phyloP scores from a whole-genome alignment of 23 tunicate genomes.

The Styela plicata region DNA sequence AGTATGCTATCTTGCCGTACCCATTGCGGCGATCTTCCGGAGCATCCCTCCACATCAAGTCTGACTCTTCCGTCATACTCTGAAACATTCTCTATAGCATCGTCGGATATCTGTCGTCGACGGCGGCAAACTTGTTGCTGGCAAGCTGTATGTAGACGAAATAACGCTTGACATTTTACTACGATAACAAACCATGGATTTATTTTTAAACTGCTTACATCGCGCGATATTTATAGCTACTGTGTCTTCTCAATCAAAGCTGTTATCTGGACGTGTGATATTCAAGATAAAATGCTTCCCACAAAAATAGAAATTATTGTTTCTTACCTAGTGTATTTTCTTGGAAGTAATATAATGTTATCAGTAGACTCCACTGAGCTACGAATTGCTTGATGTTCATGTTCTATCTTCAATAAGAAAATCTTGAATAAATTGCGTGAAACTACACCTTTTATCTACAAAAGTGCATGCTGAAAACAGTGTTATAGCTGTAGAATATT shows the following conservation, averaged over 20 bases:
- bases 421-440: too few relatives aligned
- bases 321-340: background rate
- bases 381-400: too few relatives aligned
- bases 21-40: conserved; percentile 41
- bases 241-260: background rate
- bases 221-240: background rate
- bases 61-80: conserved; percentile 9
- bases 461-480: too few relatives aligned
- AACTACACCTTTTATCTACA: too few relatives aligned
- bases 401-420: too few relatives aligned
- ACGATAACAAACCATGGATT: background rate
- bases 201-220: background rate
- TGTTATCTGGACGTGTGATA: background rate
- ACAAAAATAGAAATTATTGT: too few relatives aligned
- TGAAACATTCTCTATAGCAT: background rate
- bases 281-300: background rate
- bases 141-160: conserved; percentile 35
- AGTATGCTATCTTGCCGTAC: conserved; percentile 47
- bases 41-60: conserved; percentile 35
- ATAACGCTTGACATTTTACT: background rate
- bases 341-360: background rate
- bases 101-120: conserved; percentile 12
- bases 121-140: conserved; percentile 37
- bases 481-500: too few relatives aligned
- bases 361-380: background rate